A percentile compares a stretch with the other conserved stretches of the same genome.
Evolutionary conservation across 2,113 vertebrate species (phyloP).

Genomic region (Campylorhamphus procurvoides): DNA sequence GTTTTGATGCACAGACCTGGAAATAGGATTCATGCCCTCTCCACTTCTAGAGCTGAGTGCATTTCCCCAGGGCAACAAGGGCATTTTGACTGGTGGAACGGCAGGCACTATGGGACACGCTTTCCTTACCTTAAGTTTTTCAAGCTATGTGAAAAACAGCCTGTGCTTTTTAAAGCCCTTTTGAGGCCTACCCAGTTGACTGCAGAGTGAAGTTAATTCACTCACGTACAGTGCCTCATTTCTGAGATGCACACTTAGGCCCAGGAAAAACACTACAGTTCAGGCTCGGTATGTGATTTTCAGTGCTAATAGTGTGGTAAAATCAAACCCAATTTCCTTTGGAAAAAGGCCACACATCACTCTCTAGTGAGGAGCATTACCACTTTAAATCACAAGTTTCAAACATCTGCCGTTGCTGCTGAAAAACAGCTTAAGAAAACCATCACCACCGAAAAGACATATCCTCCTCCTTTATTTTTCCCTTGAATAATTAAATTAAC

Average conservation of each 20-base stretch:
- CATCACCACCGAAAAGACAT: not conserved
- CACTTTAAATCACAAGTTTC: conserved; percentile 18
- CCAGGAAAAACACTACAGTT: not conserved
- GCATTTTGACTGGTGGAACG: not conserved
- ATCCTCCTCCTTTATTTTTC: not conserved
- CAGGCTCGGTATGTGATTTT: not conserved
- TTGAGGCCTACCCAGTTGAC: not conserved
- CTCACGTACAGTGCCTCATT: not conserved
- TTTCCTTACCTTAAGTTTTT: not conserved
- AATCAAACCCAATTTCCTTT: conserved; percentile 29
- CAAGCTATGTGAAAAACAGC: not conserved
- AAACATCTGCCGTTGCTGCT: not conserved
- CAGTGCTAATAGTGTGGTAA: not conserved
- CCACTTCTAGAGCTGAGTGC: not conserved
- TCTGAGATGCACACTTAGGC: conserved; percentile 4
- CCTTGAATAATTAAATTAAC: not conserved
- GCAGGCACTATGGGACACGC: not conserved
- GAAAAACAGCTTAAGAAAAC: not conserved
- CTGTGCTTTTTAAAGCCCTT: conserved; percentile 30
- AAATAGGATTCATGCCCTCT: conserved; percentile 20
- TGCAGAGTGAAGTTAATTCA: conserved; percentile 33
- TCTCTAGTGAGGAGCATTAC: not conserved
- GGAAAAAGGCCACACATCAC: not conserved
- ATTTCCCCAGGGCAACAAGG: not conserved
- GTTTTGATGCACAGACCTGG: not conserved